Conservation (phyloP, 2,797 vertebrate genomes). For the Notamacropus eugenii region DNA sequence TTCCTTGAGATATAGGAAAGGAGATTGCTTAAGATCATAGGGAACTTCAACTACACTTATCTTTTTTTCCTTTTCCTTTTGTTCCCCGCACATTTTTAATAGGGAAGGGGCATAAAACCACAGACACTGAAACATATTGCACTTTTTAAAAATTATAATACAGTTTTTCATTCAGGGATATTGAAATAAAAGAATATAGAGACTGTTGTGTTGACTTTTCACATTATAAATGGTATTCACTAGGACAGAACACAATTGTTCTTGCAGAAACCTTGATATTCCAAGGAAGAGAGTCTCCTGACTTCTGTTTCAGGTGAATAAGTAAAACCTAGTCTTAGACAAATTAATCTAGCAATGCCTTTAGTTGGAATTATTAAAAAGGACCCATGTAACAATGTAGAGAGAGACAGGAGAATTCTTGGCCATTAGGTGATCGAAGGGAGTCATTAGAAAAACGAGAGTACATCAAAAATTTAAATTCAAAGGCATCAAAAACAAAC, state of each 20-base stretch:
- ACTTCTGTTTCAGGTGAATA: too few species aligned
- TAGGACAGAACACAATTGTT: not conserved
- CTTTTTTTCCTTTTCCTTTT: not conserved
- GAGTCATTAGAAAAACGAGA: too few species aligned
- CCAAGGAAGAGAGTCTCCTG: too few species aligned
- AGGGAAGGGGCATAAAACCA: too few species aligned
- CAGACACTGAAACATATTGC: not conserved
- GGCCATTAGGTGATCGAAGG: too few species aligned
- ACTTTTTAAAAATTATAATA: not conserved
- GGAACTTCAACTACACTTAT: not conserved
- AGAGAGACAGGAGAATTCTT: too few species aligned
- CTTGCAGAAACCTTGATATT: not conserved
- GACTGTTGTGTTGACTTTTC: not conserved
- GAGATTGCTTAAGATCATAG: not conserved
- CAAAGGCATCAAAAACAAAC: too few species aligned
- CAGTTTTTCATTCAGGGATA: not conserved
- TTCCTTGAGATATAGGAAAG: not conserved
- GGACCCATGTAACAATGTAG: too few species aligned
- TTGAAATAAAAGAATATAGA: not conserved
- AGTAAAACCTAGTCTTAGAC: too few species aligned
- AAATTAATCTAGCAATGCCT: too few species aligned
- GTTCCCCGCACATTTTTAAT: not conserved
- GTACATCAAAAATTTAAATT: too few species aligned
- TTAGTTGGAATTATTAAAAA: too few species aligned
- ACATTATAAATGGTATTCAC: not conserved